Evolutionary conservation across 2,113 vertebrate genomes (phyloP).

Genomic region (Equus przewalskii): DNA sequence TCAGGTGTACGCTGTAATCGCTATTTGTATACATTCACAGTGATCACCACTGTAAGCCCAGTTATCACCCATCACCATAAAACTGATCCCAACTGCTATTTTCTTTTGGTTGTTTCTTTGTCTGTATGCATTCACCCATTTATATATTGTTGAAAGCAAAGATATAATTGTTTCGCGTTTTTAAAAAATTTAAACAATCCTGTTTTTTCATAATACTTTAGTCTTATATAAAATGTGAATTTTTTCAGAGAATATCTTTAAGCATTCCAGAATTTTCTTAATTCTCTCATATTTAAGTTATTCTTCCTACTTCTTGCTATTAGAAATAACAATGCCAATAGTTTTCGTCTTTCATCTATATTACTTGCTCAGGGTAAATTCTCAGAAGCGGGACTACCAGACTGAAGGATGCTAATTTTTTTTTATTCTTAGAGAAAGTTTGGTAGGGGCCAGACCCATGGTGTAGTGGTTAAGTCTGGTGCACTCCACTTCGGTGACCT

Average conservation of each 20-base stretch:
- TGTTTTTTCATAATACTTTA: not conserved
- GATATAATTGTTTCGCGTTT: not conserved
- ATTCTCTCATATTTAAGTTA: not conserved
- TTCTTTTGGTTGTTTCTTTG: not conserved
- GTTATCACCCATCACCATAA: no score
- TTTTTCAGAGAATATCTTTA: slow-evolving; percentile 13
- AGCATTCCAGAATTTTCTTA: slow-evolving; percentile 23
- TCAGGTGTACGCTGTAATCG: no score
- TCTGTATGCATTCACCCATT: not conserved
- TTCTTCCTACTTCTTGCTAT: not conserved
- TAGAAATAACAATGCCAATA: not conserved
- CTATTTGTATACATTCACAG: no score
- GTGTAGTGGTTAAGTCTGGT: no score
- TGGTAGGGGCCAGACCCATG: no score
- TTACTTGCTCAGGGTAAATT: not conserved
- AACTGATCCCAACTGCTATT: not conserved
- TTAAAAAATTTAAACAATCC: not conserved
- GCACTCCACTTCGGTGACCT: no score
- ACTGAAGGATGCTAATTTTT: not conserved
- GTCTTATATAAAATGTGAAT: not conserved
- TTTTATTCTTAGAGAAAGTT: not conserved
- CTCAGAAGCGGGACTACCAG: not conserved
- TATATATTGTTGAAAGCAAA: not conserved
- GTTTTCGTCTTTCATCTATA: not conserved
- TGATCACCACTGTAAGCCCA: no score